phyloP scores from a whole-genome alignment of 2,113 vertebrate species.

The Plecotus auritus region DNA sequence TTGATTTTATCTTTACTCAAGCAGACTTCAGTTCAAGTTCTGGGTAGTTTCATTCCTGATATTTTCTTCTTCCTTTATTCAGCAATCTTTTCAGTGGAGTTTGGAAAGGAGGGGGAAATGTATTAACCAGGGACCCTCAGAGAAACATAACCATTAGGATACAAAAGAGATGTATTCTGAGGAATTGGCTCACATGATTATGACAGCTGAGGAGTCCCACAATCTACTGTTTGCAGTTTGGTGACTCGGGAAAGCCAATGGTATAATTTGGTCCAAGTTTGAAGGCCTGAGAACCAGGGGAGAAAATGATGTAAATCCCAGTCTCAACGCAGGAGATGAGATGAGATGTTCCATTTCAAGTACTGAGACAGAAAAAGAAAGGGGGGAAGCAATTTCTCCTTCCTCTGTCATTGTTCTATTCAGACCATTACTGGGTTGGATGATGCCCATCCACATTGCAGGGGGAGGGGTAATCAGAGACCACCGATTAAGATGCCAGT shows the following conservation, averaged over 20 bases:
- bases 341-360: not conserved
- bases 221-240: not conserved
- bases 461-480: not conserved
- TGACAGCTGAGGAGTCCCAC: not conserved
- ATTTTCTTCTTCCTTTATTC: not conserved
- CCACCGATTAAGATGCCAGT: not conserved
- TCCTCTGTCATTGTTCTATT: not conserved
- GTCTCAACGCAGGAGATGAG: not conserved
- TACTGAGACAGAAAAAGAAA: not conserved
- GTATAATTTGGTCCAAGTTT: not conserved
- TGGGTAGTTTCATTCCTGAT: not conserved
- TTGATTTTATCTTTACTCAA: conserved; percentile 7
- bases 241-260: not conserved
- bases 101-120: not conserved
- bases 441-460: not conserved
- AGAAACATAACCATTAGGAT: not conserved
- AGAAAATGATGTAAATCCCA: not conserved
- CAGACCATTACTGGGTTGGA: not conserved
- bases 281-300: not conserved
- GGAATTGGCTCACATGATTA: not conserved
- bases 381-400: not conserved
- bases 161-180: not conserved
- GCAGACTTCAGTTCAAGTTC: not conserved
- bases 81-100: not conserved
- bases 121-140: not conserved